A percentile compares a stretch with the other conserved stretches of the same genome.
Evolutionary conservation across 2,888 invertebrate genomes (phyloP).

Genomic region (Fissipunctia ypsillon): DNA sequence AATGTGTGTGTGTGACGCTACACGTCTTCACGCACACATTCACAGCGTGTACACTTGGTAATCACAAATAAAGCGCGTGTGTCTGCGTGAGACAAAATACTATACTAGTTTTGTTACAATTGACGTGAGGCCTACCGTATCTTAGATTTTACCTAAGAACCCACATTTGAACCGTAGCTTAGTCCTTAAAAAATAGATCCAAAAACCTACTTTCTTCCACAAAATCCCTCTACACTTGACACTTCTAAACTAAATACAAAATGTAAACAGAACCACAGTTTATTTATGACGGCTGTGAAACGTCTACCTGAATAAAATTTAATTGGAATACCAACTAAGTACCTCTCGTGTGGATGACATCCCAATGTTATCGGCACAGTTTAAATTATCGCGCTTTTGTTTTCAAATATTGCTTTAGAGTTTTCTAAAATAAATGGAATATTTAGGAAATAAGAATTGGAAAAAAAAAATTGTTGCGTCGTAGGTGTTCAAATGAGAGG

Average conservation of each 20-base stretch:
- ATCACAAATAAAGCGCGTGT: no score
- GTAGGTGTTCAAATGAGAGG: no score
- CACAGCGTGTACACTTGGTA: no score
- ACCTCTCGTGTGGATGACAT: constrained; percentile 39
- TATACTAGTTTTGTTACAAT: no score
- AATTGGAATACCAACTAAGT: constrained; percentile 53
- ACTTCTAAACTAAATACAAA: constrained; percentile 33
- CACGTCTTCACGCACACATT: no score
- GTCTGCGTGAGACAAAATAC: no score
- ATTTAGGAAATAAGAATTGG: background rate
- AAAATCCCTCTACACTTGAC: background rate
- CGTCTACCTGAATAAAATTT: constrained; percentile 54
- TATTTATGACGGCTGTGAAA: constrained; percentile 33
- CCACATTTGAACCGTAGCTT: background rate
- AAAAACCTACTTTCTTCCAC: background rate
- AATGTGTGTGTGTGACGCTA: no score
- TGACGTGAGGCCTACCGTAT: no score
- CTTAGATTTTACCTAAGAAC: no score
- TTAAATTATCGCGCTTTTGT: constrained; percentile 48
- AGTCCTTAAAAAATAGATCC: fast-evolving
- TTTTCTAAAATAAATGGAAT: constrained; percentile 10
- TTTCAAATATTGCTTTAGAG: constrained; percentile 23
- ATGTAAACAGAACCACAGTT: constrained; percentile 2
- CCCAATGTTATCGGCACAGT: constrained; percentile 44
- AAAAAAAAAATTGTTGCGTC: no score